Conservation (phyloP, 2,113 vertebrate species). For the Paedocypris sp. region DNA sequence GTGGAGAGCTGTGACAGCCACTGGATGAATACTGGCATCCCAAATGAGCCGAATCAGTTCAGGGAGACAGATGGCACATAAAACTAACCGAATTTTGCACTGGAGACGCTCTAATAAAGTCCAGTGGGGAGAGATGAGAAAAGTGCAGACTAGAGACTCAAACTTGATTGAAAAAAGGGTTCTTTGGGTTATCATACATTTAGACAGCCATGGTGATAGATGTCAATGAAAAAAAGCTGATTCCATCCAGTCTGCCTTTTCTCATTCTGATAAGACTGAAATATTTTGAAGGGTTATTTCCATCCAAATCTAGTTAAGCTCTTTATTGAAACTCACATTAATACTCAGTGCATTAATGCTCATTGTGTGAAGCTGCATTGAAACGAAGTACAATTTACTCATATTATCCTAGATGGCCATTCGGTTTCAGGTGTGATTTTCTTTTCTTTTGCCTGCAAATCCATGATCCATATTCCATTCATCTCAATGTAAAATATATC, state of each 20-base stretch:
- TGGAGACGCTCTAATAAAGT: neutral
- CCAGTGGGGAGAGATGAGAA: neutral
- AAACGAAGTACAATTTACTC: no score
- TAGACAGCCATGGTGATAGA: neutral
- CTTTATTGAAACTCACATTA: neutral
- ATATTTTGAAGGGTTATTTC: neutral
- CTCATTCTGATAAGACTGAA: neutral
- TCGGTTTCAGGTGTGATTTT: no score
- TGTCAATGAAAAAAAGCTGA: neutral
- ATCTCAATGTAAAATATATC: no score
- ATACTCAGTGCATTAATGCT: no score
- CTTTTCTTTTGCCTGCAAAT: no score
- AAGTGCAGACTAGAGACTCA: neutral
- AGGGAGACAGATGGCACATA: constrained; percentile 15
- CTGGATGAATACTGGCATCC: constrained; percentile 21
- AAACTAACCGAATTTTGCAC: constrained; percentile 11
- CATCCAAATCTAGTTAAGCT: neutral
- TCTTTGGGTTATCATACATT: constrained; percentile 2
- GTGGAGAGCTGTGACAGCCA: constrained; percentile 5
- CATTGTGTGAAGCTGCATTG: no score
- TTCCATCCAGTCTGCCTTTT: neutral
- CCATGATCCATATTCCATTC: no score
- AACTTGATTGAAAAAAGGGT: neutral
- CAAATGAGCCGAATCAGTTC: constrained; percentile 21
- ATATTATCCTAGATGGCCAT: no score